phyloP scores from a whole-genome alignment of 2,888 invertebrate species.

The Parnassius orleans region DNA sequence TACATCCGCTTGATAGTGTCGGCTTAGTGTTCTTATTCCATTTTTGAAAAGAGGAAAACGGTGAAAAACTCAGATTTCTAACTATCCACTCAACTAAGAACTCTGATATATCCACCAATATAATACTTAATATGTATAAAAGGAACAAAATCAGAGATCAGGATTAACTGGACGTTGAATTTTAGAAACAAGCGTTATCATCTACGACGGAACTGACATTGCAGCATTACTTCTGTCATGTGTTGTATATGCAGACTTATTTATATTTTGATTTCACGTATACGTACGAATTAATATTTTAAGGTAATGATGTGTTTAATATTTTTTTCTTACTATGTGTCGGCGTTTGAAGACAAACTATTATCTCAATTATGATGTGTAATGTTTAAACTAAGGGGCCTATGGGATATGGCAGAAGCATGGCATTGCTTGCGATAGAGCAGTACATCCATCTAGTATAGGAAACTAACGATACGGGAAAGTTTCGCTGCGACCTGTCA shows the following conservation, averaged over 20 bases:
- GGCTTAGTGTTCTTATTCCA: constrained; percentile 24
- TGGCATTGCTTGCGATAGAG: too few relatives aligned
- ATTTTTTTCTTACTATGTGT: background rate
- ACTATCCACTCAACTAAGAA: constrained; percentile 6
- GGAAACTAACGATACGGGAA: too few relatives aligned
- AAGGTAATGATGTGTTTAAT: background rate
- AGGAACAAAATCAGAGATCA: constrained; percentile 1
- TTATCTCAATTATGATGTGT: too few relatives aligned
- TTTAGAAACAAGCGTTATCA: constrained; percentile 15
- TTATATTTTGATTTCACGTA: background rate
- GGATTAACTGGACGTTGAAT: constrained; percentile 7
- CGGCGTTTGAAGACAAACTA: too few relatives aligned
- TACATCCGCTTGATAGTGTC: constrained; percentile 22
- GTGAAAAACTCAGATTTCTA: constrained; percentile 19
- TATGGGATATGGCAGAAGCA: too few relatives aligned
- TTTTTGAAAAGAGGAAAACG: constrained; percentile 18
- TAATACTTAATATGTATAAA: background rate
- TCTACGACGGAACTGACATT: background rate
- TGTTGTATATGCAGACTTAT: too few relatives aligned
- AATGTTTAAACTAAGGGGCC: too few relatives aligned
- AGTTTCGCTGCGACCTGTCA: too few relatives aligned
- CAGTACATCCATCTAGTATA: too few relatives aligned
- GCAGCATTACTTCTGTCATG: background rate
- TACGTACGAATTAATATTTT: background rate
- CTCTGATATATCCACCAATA: background rate